phyloP scores from a whole-genome alignment of 2,888 invertebrate species.

The Standfussiana lucernea region DNA sequence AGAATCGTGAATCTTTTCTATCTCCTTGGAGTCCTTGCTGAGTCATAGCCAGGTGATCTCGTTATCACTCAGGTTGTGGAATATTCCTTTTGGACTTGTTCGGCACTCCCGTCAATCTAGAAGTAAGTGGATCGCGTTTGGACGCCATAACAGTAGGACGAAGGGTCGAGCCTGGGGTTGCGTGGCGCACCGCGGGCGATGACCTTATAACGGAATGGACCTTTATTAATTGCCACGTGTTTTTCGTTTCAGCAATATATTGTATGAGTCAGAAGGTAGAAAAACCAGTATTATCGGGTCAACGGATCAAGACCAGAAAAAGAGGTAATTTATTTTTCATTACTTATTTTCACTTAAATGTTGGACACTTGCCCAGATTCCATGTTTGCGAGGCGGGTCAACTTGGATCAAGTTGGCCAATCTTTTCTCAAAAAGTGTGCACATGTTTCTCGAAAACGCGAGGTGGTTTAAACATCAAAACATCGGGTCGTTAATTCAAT shows the following conservation, averaged over 20 bases:
- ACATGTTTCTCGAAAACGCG: slow-evolving; percentile 42
- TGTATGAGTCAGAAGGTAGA: slow-evolving; percentile 99
- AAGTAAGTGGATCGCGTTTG: slow-evolving; percentile 77
- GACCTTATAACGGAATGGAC: slow-evolving; percentile 82
- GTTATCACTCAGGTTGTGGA: slow-evolving; percentile 66
- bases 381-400: slow-evolving; percentile 39
- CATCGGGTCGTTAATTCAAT: slow-evolving; percentile 59
- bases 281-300: slow-evolving; percentile 99
- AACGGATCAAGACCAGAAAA: slow-evolving; percentile 99
- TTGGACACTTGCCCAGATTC: slow-evolving; percentile 56
- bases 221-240: slow-evolving; percentile 88
- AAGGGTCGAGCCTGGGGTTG: slow-evolving; percentile 70
- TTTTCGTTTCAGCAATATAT: slow-evolving; percentile 94
- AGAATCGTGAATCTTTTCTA: slow-evolving; percentile 62
- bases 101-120: slow-evolving; percentile 71
- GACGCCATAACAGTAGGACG: slow-evolving; percentile 78
- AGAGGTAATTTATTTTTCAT: slow-evolving; percentile 93
- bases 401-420: slow-evolving; percentile 39
- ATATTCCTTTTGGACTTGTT: slow-evolving; percentile 70
- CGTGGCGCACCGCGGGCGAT: slow-evolving; percentile 81
- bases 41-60: slow-evolving; percentile 75
- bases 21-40: slow-evolving; percentile 71
- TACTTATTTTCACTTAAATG: slow-evolving; percentile 56
- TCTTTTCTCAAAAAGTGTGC: slow-evolving; percentile 15
- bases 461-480: slow-evolving; percentile 64